A percentile compares a stretch with the other conserved stretches of the same genome.
Conservation (phyloP, 2,797 vertebrate species). For the Galaxias olidus region DNA sequence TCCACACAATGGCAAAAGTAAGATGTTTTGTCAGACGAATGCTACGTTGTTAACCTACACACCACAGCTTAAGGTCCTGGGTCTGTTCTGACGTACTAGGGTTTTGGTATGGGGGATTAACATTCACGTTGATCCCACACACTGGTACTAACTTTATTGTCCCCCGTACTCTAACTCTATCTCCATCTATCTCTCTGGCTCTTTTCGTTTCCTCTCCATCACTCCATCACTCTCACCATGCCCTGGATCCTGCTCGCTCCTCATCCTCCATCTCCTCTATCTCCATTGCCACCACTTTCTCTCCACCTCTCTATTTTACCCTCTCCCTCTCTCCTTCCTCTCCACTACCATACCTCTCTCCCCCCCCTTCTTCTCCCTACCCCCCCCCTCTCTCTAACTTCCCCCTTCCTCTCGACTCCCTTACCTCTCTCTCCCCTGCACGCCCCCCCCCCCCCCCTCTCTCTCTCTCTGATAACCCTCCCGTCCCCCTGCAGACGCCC, state of each 20-base stretch:
- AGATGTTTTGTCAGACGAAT: too few relatives aligned
- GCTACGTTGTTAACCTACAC: too few relatives aligned
- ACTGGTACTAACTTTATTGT: neutral
- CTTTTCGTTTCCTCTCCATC: conserved; percentile 15
- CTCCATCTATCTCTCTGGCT: neutral
- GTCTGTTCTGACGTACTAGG: too few relatives aligned
- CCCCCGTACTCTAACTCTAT: neutral
- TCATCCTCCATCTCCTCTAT: neutral
- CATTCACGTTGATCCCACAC: neutral
- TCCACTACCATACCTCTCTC: neutral
- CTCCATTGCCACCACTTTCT: too few relatives aligned
- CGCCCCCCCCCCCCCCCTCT: neutral
- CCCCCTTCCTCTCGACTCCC: neutral
- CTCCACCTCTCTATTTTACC: conserved; percentile 8
- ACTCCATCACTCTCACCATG: conserved; percentile 31
- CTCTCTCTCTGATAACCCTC: conserved; percentile 3
- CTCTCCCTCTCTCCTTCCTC: conserved; percentile 26
- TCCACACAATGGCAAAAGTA: too few relatives aligned
- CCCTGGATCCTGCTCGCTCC: neutral
- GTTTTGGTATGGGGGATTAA: too few relatives aligned
- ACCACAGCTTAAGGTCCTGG: too few relatives aligned
- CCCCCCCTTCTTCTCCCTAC: neutral
- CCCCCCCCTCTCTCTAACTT: neutral
- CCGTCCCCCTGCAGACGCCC: conserved; percentile 77
- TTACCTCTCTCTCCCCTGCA: neutral